These are phyloP conservation scores for Camponotus pennsylvanicus DNA, from an alignment of 1,140 invertebrate species.

Conservation along the genomic window DNA sequence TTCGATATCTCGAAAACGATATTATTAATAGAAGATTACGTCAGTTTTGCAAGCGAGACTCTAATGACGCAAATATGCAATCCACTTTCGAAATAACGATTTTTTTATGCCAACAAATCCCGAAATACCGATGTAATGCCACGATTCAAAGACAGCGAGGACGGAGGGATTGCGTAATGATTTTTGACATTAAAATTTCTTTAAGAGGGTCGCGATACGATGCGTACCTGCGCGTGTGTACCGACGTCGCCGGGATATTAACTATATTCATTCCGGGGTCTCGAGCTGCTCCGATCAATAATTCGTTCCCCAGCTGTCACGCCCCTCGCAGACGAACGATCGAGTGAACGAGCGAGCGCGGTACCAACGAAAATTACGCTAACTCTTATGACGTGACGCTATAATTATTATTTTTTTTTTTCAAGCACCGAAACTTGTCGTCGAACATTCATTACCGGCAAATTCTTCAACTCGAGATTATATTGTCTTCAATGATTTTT, in stretches of 20 bases:
- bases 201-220: not conserved
- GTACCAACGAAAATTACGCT: constrained; percentile 1
- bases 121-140: not conserved
- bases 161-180: not conserved
- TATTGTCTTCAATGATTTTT: not conserved
- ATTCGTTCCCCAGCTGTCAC: constrained; percentile 78
- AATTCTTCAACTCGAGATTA: not conserved
- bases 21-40: not conserved
- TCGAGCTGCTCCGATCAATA: constrained; percentile 77
- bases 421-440: not conserved
- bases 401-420: not conserved
- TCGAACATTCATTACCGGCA: not conserved
- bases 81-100: not conserved
- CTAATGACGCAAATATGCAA: not conserved
- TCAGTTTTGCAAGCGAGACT: not conserved
- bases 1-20: not conserved
- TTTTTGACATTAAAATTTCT: not conserved
- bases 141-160: not conserved
- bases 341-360: not conserved
- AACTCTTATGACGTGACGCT: not conserved
- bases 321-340: constrained; percentile 58
- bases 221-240: constrained; percentile 48
- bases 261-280: constrained; percentile 70
- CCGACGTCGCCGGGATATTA: constrained; percentile 56
- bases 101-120: not conserved